Evolutionary conservation across 2,888 invertebrate species (phyloP), one percentile per base, ranked within the genome.

Genomic region (Andrena bucephala): DNA sequence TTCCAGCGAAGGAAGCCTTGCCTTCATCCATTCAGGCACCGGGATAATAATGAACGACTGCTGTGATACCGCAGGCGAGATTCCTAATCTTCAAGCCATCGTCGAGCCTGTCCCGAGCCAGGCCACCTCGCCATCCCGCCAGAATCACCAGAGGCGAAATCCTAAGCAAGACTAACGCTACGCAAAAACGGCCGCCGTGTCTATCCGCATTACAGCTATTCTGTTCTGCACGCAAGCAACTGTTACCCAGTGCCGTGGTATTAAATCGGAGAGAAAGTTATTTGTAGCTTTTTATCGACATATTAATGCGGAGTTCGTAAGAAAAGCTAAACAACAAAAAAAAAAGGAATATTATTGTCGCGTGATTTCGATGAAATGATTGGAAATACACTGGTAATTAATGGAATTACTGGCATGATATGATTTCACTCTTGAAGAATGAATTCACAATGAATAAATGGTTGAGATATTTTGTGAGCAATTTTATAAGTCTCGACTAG

Each of bases 61-160:
- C 93, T 91, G 94, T 94, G 89, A 94, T 94, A 81, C 92, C 69
- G 93, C 94, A 8, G 95, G 95, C 54, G 96, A 96, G 92, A 94
- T 96, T 60, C 95, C 95, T 86, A 96, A 96, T 93, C 93, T 96
- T 66, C 96, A 96, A 91, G 96, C 95, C 27, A 94, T 94, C 69
- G 92, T 94, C 59, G 94, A 94, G 82, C 92, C 93, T 33, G 79
- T 62, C n/a, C 77, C 86, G 29, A 89, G 81, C 68, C 91, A 89
- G 80, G 83, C 87, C n/a, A 89, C 86, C 1, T 91, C 91, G n/a
- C 92, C 92, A 59, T 87, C 85, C 16, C 89, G 89, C 50, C 85
- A 85, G 10, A 85, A 76, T 84, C 77, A 82, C 63, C 89, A 77
- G 70, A 87, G 81, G 76, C 86, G 75, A 63, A 81, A 75, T 76